These are phyloP conservation scores for Bibio marci DNA, from an alignment of 2,888 invertebrate genomes.

Conservation along the genomic window DNA sequence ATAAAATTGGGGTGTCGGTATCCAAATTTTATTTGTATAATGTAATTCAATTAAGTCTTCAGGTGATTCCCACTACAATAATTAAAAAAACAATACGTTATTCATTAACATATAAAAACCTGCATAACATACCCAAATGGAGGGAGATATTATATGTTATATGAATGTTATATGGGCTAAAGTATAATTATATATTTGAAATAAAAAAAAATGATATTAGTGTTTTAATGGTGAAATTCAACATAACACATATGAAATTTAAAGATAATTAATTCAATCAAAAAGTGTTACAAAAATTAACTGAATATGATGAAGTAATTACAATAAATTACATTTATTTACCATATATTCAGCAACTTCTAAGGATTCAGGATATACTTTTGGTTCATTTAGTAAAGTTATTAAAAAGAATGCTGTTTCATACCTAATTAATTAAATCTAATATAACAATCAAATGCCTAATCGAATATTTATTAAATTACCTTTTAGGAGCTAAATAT, in stretches of 20 bases:
- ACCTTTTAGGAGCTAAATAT: constrained; percentile 30
- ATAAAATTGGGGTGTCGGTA: constrained; percentile 66
- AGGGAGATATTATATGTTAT: no score
- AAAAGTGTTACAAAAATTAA: no score
- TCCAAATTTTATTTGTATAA: constrained; percentile 15
- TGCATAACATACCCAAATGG: no score
- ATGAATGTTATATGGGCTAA: no score
- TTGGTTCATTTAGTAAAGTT: constrained; percentile 36
- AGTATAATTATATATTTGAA: no score
- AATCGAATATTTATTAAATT: background rate
- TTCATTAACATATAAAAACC: background rate
- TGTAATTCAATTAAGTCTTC: constrained; percentile 21
- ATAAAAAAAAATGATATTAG: no score
- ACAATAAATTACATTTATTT: constrained; percentile 9
- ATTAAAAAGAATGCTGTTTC: constrained; percentile 59
- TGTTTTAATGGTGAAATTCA: no score
- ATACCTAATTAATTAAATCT: constrained; percentile 29
- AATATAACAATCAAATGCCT: background rate
- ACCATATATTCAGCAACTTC: constrained; percentile 32
- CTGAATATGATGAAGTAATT: no score
- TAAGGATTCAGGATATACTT: constrained; percentile 30
- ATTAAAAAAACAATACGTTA: background rate
- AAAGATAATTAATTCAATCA: no score
- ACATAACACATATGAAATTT: no score
- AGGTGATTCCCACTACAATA: constrained; percentile 49